phyloP scores from a whole-genome alignment of 2,797 vertebrate genomes.

The Manis javanica region DNA sequence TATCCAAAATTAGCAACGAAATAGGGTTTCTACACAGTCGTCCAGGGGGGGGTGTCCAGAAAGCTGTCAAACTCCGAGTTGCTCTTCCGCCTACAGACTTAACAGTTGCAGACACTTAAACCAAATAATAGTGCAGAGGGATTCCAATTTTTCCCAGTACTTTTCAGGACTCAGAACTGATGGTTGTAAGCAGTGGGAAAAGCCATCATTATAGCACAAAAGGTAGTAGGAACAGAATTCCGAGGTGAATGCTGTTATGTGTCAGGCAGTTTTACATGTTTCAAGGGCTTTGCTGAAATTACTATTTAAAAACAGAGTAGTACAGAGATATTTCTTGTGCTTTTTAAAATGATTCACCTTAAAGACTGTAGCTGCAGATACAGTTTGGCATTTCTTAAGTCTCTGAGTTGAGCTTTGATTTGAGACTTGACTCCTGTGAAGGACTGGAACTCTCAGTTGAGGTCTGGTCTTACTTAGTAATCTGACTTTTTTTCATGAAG shows the following conservation, averaged over 20 bases:
- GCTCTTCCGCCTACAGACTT: background rate
- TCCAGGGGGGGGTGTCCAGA: background rate
- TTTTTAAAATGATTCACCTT: background rate
- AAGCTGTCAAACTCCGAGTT: slow-evolving; percentile 55
- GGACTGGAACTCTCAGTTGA: background rate
- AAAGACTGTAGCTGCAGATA: background rate
- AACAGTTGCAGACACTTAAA: background rate
- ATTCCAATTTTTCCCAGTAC: background rate
- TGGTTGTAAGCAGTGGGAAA: background rate
- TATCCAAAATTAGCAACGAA: background rate
- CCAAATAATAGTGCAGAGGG: background rate
- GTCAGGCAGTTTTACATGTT: background rate
- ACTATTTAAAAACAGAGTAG: background rate
- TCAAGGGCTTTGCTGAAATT: slow-evolving; percentile 17
- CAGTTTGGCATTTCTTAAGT: background rate
- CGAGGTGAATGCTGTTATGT: background rate
- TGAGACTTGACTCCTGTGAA: slow-evolving; percentile 21
- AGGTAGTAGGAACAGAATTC: background rate
- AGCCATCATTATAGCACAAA: background rate
- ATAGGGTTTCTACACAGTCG: background rate
- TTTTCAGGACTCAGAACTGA: background rate
- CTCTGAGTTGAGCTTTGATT: slow-evolving; percentile 29
- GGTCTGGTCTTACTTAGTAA: background rate
- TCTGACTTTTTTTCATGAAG: background rate
- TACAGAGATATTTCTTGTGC: background rate